Percentiles rank a stretch among this genome's conserved stretches.
Conservation (phyloP, 2,113 vertebrate species). For the Melospiza georgiana region DNA sequence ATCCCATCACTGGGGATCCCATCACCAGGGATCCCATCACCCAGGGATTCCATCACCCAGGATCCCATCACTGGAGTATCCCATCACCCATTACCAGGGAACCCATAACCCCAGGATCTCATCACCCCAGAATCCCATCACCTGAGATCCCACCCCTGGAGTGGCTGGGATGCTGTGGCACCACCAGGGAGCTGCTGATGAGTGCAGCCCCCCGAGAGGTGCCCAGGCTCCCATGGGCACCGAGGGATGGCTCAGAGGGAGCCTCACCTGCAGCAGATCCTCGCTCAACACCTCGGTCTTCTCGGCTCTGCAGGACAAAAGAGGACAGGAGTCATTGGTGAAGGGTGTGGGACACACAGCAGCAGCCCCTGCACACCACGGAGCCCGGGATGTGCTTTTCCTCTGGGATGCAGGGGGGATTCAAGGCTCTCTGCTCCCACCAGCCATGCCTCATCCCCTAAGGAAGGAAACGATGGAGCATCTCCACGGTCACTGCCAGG, state of each 20-base stretch:
- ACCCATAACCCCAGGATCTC: no score
- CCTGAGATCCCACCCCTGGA: neutral
- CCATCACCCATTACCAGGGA: neutral
- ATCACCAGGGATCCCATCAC: neutral
- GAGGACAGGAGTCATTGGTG: neutral
- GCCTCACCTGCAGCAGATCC: conserved; percentile 91
- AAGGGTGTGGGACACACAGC: accelerated
- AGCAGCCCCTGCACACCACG: accelerated
- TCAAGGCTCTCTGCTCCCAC: neutral
- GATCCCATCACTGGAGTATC: neutral
- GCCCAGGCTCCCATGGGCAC: neutral
- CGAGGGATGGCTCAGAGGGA: accelerated
- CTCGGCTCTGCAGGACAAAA: conserved; percentile 84
- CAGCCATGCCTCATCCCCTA: neutral
- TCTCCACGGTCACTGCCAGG: accelerated
- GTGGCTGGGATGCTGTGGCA: accelerated
- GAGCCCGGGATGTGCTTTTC: accelerated
- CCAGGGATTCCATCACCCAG: neutral
- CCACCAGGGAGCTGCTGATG: accelerated
- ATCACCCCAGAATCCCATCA: neutral
- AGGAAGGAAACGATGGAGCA: neutral
- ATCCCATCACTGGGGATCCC: neutral
- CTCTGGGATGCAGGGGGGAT: neutral
- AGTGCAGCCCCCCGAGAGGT: accelerated
- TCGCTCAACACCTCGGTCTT: conserved; percentile 96